These are phyloP conservation scores for Amphiura filiformis DNA, from an alignment of 35 echinoderm and acorn worm species.

Conservation along the genomic window DNA sequence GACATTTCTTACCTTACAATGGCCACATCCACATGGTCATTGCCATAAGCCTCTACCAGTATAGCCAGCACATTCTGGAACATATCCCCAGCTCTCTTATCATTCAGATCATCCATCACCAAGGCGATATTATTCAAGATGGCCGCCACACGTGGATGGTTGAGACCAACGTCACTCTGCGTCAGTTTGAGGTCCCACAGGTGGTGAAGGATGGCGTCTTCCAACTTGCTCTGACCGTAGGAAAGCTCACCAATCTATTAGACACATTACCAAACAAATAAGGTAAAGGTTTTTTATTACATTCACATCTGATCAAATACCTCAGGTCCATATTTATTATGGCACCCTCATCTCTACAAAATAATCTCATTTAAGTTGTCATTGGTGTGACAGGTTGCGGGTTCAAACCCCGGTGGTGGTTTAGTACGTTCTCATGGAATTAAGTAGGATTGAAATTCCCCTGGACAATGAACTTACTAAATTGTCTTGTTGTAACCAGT, in stretches of 20 bases:
- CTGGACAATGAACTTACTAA: too few relatives aligned
- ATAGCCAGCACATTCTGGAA: conserved; percentile 67
- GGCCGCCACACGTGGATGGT: conserved; percentile 80
- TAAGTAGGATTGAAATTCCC: too few relatives aligned
- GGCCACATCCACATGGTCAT: conserved; percentile 85
- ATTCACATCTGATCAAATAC: too few relatives aligned
- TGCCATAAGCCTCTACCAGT: conserved; percentile 77
- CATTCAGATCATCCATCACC: conserved; percentile 83
- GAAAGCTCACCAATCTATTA: conserved; percentile 75
- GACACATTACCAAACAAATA: too few relatives aligned
- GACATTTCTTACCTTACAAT: conserved; percentile 53
- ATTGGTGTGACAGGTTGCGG: too few relatives aligned
- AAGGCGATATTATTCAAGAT: conserved; percentile 86
- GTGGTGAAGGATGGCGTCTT: conserved; percentile 55
- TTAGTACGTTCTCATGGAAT: too few relatives aligned
- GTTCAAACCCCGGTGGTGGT: too few relatives aligned
- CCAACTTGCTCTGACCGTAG: conserved; percentile 73
- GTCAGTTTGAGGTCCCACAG: conserved; percentile 78
- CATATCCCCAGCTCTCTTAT: conserved; percentile 54
- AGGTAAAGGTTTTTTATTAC: too few relatives aligned
- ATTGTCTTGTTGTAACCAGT: too few relatives aligned
- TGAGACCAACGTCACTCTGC: conserved; percentile 58
- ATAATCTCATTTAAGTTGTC: too few relatives aligned
- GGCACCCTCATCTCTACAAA: too few relatives aligned
- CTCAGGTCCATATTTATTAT: too few relatives aligned